Conservation (phyloP, 2,888 invertebrate species). For the Danaus chrysippus region DNA sequence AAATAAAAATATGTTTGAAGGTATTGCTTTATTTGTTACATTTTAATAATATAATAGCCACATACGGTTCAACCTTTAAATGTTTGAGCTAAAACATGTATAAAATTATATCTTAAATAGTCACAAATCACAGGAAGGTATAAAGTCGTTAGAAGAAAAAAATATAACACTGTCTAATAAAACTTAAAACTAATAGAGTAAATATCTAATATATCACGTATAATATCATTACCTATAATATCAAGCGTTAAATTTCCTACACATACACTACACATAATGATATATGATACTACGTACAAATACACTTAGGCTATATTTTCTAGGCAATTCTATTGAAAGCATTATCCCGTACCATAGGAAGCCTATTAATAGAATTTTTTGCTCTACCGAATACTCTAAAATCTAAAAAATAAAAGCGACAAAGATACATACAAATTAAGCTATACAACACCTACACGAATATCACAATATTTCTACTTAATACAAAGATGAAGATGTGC, state of each 20-base stretch:
- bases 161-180: slow-evolving; percentile 48
- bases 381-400: slow-evolving; percentile 26
- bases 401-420: slow-evolving; percentile 31
- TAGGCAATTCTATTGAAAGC: slow-evolving; percentile 55
- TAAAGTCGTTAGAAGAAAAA: slow-evolving; percentile 61
- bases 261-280: slow-evolving; percentile 44
- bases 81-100: slow-evolving; percentile 69
- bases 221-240: slow-evolving; percentile 18
- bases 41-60: slow-evolving; percentile 64
- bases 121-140: slow-evolving; percentile 75
- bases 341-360: slow-evolving; percentile 36
- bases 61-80: slow-evolving; percentile 60
- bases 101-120: slow-evolving; percentile 67
- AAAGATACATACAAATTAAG: slow-evolving; percentile 41
- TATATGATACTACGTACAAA: slow-evolving; percentile 23
- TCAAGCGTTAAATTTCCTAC: slow-evolving; percentile 27
- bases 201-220: slow-evolving; percentile 30
- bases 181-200: slow-evolving; percentile 29
- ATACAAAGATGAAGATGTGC: slow-evolving; percentile 54
- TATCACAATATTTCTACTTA: slow-evolving; percentile 71
- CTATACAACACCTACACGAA: slow-evolving; percentile 54
- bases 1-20: slow-evolving; percentile 31
- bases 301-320: slow-evolving; percentile 53
- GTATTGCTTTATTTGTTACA: slow-evolving; percentile 64
- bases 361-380: slow-evolving; percentile 26